These are phyloP conservation scores for Garra rufa DNA, from an alignment of 2,113 vertebrate species.

Conservation along the genomic window DNA sequence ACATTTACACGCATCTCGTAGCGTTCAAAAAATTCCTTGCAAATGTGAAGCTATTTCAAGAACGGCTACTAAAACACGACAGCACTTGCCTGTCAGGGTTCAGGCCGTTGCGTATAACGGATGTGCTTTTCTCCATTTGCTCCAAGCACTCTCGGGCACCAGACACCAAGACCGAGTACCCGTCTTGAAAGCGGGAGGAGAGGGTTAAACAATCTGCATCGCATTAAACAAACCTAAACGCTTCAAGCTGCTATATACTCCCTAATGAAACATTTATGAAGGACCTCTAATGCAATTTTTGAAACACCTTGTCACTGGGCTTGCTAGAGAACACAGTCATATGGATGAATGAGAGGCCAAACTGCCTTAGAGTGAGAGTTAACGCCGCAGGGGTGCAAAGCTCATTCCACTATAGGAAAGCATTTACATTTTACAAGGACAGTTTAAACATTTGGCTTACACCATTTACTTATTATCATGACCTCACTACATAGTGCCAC, in stretches of 20 bases:
- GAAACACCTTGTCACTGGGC: constrained; percentile 78
- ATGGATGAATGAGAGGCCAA: constrained; percentile 23
- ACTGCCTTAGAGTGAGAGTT: neutral
- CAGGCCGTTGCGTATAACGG: constrained; percentile 42
- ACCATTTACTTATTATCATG: neutral
- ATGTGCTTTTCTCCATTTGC: constrained; percentile 60
- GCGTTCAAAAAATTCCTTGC: neutral
- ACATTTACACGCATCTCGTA: neutral
- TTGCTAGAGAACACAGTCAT: constrained; percentile 55
- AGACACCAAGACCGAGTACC: constrained; percentile 58
- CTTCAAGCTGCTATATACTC: constrained; percentile 81
- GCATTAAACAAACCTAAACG: constrained; percentile 80
- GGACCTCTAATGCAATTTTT: constrained; percentile 79
- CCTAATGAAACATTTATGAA: constrained; percentile 81
- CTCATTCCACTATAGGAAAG: neutral
- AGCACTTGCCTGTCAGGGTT: constrained; percentile 44
- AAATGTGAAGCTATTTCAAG: neutral
- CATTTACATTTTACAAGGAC: constrained; percentile 1
- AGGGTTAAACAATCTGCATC: constrained; percentile 68
- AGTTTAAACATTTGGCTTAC: constrained; percentile 10
- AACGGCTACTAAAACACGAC: constrained; percentile 29
- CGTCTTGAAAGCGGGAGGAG: constrained; percentile 71
- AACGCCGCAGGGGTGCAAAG: neutral
- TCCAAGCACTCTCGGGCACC: constrained; percentile 72
- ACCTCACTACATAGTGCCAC: neutral